Base-by-base conservation (phyloP, 2,797 vertebrate species). In the Sebastes umbrosus region DNA sequence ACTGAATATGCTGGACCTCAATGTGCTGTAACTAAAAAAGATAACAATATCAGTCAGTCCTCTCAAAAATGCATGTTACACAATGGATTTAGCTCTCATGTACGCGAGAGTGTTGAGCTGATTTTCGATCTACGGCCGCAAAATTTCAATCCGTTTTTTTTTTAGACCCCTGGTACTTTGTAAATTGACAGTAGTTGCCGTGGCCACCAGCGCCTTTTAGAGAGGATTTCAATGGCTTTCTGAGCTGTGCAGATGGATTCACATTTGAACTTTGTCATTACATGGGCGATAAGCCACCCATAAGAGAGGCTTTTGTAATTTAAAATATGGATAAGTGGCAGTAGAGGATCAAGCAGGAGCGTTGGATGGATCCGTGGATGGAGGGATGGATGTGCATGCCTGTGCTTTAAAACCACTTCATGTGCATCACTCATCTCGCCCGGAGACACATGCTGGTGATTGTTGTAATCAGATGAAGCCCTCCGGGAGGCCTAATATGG, bases 241-340 rank as follows among this genome's bases (percentile, higher is more conserved):
- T 25, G 88, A 91, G 92, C 90, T 77, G 84, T 65, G 83, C 76
- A 32, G 87, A 91, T 87, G 90, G 92, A 88, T 91, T 95, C 88
- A 91, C 91, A 93, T 94, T 94, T 93, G 94, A 94, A 93, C 93
- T 94, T 92, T 91, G 92, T 92, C 91, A 93, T 94, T 88, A 92
- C 88, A 88, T 84, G 83, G 88, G 91, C 90, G 86, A 93, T 92
- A 92, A 94, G 93, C 87, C 90, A 82, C 75, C 74, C 84, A 84
- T 81, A 89, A 89, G 90, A 94, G 92, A 88, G 86, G 91, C 91
- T 91, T 91, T 92, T 94, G 92, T 92, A 93, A 86, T 94, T 94
- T 93, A 83, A 93, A 94, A 95, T 90, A 92, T 90, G 92, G 93
- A 88, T 92, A 93, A 94, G 93, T 93, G 90, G 92, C 79, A 57